phyloP scores from a whole-genome alignment of 1,140 invertebrate genomes.

The Drosophila sp. region DNA sequence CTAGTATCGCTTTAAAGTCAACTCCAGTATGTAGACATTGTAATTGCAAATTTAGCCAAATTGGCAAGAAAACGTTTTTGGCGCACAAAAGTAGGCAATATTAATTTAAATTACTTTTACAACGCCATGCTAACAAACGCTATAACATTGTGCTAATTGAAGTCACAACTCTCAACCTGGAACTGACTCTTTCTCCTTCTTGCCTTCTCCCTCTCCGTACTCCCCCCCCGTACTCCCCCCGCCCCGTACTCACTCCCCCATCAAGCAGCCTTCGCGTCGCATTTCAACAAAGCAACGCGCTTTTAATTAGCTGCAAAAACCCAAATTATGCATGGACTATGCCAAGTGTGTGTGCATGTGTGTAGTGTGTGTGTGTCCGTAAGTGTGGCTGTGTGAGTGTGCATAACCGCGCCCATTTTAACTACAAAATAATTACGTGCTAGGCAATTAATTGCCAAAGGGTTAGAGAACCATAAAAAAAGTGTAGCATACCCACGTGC shows the following conservation, averaged over 20 bases:
- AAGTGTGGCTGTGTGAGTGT: conserved; percentile 21
- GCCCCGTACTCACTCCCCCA: neutral
- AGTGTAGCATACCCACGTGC: conserved; percentile 53
- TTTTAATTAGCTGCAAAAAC: conserved; percentile 81
- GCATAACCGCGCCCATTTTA: conserved; percentile 67
- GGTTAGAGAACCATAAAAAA: conserved; percentile 64
- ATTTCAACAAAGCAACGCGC: conserved; percentile 68
- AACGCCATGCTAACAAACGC: conserved; percentile 4
- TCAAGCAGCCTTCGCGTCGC: conserved; percentile 40
- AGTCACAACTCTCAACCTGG: conserved; percentile 60
- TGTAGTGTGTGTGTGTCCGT: neutral
- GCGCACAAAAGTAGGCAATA: conserved; percentile 19
- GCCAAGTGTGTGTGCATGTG: conserved; percentile 28
- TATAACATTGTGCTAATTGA: conserved; percentile 50
- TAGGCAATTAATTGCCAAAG: conserved; percentile 79
- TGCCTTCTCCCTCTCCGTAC: neutral
- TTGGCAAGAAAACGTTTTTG: conserved; percentile 1
- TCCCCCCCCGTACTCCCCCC: neutral
- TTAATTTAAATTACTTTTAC: conserved; percentile 8
- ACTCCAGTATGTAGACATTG: neutral
- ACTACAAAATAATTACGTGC: conserved; percentile 81
- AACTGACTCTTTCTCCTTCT: conserved; percentile 10
- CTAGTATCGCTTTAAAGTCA: neutral
- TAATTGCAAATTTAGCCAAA: neutral
- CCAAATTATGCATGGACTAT: conserved; percentile 73